Evolutionary conservation across 2,888 invertebrate species (phyloP), one percentile per base, ranked within the genome.

Genomic region (Euproctis similis): DNA sequence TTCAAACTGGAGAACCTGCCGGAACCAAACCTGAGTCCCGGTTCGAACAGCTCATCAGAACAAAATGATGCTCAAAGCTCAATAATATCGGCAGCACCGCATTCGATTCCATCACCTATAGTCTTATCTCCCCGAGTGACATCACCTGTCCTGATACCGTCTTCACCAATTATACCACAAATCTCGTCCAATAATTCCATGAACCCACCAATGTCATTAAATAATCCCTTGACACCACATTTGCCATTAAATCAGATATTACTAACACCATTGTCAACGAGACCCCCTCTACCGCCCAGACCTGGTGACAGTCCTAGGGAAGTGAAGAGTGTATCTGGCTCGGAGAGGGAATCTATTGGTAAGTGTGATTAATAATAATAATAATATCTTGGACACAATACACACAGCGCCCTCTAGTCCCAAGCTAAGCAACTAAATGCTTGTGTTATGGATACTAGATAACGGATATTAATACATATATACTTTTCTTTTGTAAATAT

Each of bases 21-120:
- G 1, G 85, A 76, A 25, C 68, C 78, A 2, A 78, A 78, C 1
- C 52, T 82, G n/a, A 85, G 85, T 39, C 84, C 85, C 0, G 80
- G 84, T 0, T 85, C 85, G 0, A 84, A 85, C 42, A 84, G 84
- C 33, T 85, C 85, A 0, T 85, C 85, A 0, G 85, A 85, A 42
- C 77, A 71, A 25, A 81, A 80, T 39, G 85, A 84, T 8, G 77
- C 66, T 3, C 81, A 78, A 35, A 78, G 77, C 26, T 82, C 82
- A 4, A 81, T 85, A 22, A 74, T 81, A 31, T 75, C 75, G 14
- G 76, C 76, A 0, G 47, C 69, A 0, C 68, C 69, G 0, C 42
- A 5, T 3, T 4, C 8, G 4, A 9, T 53, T 2, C 39, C 38
- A 1, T 62, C 31, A 34, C 53, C 11, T 44, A 57, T 25, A 53